Conservation (phyloP, 2,113 vertebrate genomes). For the Phylloscopus trochilus region DNA sequence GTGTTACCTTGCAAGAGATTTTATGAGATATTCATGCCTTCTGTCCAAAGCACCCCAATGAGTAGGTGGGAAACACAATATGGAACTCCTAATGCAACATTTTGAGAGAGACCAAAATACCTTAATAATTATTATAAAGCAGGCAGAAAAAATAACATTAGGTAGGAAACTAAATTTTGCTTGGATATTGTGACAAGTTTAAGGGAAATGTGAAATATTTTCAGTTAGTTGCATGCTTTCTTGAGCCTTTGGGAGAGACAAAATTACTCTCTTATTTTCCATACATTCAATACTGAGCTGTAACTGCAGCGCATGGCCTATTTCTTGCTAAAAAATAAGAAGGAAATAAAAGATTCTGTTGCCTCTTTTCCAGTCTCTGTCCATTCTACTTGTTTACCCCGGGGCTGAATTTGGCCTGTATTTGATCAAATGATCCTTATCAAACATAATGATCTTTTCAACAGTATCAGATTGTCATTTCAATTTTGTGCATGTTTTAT, state of each 20-base stretch:
- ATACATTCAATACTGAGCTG: background rate
- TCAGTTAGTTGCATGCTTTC: background rate
- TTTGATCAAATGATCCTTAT: slow-evolving; percentile 26
- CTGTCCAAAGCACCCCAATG: background rate
- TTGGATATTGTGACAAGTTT: background rate
- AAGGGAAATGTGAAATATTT: background rate
- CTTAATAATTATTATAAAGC: background rate
- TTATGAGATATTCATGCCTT: background rate
- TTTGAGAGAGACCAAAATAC: background rate
- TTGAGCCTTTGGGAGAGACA: background rate
- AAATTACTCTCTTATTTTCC: background rate
- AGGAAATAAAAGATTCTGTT: background rate
- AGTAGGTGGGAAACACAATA: background rate
- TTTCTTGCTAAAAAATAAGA: background rate
- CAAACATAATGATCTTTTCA: slow-evolving; percentile 16
- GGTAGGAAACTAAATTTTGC: background rate
- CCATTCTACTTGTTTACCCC: background rate
- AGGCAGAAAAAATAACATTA: background rate
- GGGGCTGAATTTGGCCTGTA: background rate
- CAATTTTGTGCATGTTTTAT: background rate
- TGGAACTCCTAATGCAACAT: background rate
- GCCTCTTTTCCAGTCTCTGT: background rate
- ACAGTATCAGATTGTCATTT: background rate
- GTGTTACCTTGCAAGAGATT: background rate
- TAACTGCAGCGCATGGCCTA: background rate